Conservation (phyloP, 2,888 invertebrate genomes). For the Erebia aethiops region DNA sequence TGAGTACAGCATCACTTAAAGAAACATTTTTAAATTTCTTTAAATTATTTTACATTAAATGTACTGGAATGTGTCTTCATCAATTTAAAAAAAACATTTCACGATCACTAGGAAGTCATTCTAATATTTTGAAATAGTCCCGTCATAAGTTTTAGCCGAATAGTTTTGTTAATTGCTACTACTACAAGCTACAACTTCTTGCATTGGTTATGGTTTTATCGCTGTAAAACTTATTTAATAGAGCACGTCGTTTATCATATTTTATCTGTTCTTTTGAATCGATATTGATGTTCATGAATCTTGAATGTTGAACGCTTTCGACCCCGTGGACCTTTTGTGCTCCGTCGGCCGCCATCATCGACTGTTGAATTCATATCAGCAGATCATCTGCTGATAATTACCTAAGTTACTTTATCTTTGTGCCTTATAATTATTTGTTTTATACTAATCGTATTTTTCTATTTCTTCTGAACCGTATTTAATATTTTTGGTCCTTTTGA, state of each 20-base stretch:
- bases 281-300: background rate
- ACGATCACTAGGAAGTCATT: too few relatives aligned
- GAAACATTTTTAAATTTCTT: background rate
- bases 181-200: background rate
- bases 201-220: too few relatives aligned
- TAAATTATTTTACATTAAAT: too few relatives aligned
- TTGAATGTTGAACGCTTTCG: background rate
- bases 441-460: background rate
- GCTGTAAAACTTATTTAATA: background rate
- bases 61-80: too few relatives aligned
- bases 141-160: too few relatives aligned
- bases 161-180: too few relatives aligned
- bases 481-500: too few relatives aligned
- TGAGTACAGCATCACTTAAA: background rate
- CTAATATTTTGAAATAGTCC: too few relatives aligned
- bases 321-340: slow-evolving; percentile 10
- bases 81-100: too few relatives aligned
- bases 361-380: background rate
- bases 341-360: background rate
- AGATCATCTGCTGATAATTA: background rate
- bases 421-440: background rate
- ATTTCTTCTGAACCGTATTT: too few relatives aligned
- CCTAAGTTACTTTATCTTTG: background rate
- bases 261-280: slow-evolving; percentile 8
- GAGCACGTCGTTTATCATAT: slow-evolving; percentile 3